Evolutionary conservation across 2,797 vertebrate species (phyloP).

Genomic region (Enteromius thamalakanensis): DNA sequence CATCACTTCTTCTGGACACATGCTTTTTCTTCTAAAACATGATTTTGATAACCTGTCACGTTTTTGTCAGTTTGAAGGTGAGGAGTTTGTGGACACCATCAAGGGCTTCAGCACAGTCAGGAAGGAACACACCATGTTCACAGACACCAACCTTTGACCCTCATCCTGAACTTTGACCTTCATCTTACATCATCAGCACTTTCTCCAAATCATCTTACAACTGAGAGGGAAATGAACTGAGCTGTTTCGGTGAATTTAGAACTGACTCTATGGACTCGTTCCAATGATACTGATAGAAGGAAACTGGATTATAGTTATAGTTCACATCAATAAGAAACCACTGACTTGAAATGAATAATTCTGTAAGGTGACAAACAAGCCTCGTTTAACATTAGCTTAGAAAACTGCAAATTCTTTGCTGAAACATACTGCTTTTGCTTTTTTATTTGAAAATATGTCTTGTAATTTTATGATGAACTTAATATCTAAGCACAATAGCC

Average conservation of each 20-base stretch:
- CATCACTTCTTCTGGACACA: neutral
- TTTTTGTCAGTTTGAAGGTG: conserved; percentile 86
- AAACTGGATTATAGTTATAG: neutral
- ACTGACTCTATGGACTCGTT: neutral
- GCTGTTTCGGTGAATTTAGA: neutral
- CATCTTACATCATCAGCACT: neutral
- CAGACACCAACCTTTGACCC: conserved; percentile 88
- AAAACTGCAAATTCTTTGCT: too few species aligned
- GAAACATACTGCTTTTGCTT: neutral
- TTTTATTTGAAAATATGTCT: neutral
- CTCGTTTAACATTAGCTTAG: neutral
- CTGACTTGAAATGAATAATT: neutral
- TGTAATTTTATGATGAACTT: neutral
- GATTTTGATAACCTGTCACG: neutral
- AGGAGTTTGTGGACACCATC: conserved; percentile 90
- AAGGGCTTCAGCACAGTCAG: conserved; percentile 97
- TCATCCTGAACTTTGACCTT: neutral
- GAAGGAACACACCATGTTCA: conserved; percentile 97
- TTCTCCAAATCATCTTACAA: neutral
- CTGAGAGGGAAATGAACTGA: neutral
- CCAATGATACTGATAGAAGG: neutral
- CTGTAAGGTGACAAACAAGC: neutral
- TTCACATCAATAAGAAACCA: neutral
- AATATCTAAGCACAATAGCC: conserved; percentile 18
- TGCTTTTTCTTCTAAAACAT: neutral